Percentiles rank a stretch among this genome's conserved stretches.
Conservation (phyloP, 2,113 vertebrate species). For the Australoheros scitulus region DNA sequence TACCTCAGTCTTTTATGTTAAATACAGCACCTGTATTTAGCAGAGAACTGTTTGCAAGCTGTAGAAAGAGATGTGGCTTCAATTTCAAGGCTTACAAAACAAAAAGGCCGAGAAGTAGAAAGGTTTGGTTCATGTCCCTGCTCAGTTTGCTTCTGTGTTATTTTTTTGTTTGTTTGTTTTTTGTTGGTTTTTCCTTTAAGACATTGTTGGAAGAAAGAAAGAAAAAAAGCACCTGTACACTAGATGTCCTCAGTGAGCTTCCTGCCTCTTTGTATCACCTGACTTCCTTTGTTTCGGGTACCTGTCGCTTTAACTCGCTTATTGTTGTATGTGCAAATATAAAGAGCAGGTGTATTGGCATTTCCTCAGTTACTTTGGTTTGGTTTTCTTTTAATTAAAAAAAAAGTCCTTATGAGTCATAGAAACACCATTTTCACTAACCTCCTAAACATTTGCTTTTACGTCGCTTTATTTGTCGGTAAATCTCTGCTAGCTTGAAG, state of each 20-base stretch:
- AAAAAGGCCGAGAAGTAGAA: neutral
- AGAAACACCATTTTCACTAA: neutral
- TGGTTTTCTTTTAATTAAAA: neutral
- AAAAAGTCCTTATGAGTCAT: neutral
- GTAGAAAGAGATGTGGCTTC: neutral
- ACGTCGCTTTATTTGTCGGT: neutral
- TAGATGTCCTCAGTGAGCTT: slow-evolving; percentile 12
- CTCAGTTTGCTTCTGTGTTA: neutral
- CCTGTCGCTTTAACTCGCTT: neutral
- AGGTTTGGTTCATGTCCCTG: neutral
- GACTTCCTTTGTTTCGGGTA: neutral
- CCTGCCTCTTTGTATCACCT: neutral
- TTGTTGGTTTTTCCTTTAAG: neutral
- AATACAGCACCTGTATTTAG: neutral
- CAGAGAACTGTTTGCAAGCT: neutral
- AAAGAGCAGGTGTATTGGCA: neutral
- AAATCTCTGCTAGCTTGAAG: neutral
- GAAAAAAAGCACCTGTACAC: slow-evolving; percentile 10
- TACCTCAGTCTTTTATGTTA: neutral
- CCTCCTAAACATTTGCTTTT: neutral
- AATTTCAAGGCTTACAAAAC: neutral
- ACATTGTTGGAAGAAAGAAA: neutral
- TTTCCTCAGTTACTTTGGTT: neutral
- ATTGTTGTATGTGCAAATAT: neutral
- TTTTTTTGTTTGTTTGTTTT: neutral